Conservation (phyloP, 2,113 vertebrate species). For the Sus scrofa region DNA sequence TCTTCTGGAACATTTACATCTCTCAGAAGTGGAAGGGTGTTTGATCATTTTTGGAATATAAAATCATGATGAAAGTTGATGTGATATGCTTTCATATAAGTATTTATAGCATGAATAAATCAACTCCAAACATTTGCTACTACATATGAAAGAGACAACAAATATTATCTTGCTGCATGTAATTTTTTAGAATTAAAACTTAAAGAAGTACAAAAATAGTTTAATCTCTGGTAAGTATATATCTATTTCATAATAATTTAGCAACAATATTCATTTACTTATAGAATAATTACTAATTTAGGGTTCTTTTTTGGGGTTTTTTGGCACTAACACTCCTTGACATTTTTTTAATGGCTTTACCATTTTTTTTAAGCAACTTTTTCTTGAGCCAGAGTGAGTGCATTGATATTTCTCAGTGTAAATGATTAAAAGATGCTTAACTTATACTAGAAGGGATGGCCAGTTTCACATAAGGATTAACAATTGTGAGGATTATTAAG, state of each 20-base stretch:
- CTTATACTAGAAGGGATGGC: background rate
- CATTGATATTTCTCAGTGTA: background rate
- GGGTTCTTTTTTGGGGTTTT: background rate
- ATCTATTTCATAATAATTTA: background rate
- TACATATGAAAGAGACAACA: background rate
- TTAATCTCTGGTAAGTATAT: background rate
- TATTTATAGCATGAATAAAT: background rate
- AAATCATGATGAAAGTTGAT: slow-evolving; percentile 29
- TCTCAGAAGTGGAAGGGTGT: background rate
- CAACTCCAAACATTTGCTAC: background rate
- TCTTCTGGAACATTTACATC: background rate
- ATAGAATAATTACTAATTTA: background rate
- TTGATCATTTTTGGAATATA: slow-evolving; percentile 53
- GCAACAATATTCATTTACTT: background rate
- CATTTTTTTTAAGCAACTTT: background rate
- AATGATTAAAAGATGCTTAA: background rate
- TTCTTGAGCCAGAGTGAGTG: background rate
- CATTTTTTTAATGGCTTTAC: background rate
- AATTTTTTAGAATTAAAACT: background rate
- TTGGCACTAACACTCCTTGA: background rate
- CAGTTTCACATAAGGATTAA: background rate
- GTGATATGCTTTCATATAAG: background rate
- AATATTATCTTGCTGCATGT: background rate
- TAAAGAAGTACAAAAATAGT: background rate
- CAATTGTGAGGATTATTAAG: background rate